Evolutionary conservation across 1,140 invertebrate species (phyloP).

Genomic region (Hypsibius dujardini): DNA sequence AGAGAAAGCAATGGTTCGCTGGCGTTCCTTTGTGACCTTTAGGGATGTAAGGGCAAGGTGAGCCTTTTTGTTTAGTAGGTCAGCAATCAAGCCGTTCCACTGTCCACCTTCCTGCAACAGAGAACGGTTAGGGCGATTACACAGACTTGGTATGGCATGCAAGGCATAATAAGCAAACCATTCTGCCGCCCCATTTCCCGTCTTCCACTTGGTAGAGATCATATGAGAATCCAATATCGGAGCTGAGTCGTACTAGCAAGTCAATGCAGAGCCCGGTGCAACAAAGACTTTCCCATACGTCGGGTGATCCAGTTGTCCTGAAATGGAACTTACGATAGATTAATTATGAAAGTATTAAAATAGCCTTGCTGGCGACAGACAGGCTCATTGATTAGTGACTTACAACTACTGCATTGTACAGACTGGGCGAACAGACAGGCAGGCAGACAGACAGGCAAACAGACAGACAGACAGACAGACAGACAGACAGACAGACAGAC

Average conservation of each 20-base stretch:
- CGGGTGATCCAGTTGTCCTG: conserved; percentile 27
- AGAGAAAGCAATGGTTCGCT: not conserved
- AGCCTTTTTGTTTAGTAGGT: conserved; percentile 21
- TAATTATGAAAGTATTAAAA: no score
- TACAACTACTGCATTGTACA: no score
- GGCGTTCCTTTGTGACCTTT: not conserved
- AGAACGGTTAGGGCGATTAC: no score
- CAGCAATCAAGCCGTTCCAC: conserved; percentile 8
- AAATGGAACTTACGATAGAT: no score
- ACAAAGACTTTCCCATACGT: conserved; percentile 66
- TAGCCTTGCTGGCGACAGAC: no score
- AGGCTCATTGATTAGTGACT: no score
- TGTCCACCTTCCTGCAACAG: conserved; percentile 10
- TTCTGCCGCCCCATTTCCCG: conserved; percentile 73
- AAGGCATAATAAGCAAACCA: conserved; percentile 34
- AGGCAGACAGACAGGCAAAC: no score
- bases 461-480: no score
- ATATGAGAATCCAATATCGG: conserved; percentile 85
- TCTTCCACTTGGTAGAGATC: conserved; percentile 83
- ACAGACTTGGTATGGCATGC: no score
- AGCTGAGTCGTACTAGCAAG: conserved; percentile 52
- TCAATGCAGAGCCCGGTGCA: conserved; percentile 96
- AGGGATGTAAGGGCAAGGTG: conserved; percentile 13
- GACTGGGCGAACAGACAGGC: no score
- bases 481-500: no score